Evolutionary conservation across 2,888 invertebrate species (phyloP), one percentile per base, ranked within the genome.

Genomic region (Nasonovia ribisnigri): DNA sequence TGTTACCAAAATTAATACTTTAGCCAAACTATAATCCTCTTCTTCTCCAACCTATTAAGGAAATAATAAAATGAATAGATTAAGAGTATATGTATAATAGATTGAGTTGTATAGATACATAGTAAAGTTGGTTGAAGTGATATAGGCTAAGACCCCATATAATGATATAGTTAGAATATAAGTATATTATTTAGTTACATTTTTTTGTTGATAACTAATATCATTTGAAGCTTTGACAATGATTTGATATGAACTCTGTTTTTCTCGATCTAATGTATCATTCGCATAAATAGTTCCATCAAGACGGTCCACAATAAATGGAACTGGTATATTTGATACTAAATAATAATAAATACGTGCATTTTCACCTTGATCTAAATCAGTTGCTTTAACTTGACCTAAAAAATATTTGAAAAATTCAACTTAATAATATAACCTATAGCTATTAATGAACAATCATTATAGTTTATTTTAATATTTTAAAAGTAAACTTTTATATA

Each of bases 311-410:
- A 99, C 96, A 91, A 97, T 97, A 95, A 99, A 99, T 0, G 97
- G 97, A 94, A 97, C 97, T 94, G 97, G 97, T 95, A 98, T 98
- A 5, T 98, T 98, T 94, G 96, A 96, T 92, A 98, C 95, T 93
- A 98, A 96, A 95, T 98, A 98, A 95, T 98, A 98, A 96, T 97
- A 98, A 8, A 98, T 97, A 95, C 97, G 97, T 0, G 98, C 98
- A 95, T 98, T 97, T 91, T 97, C 97, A 5, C 98, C 98, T 94
- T 97, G 97, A 95, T 98, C 98, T 94, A 97, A 97, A 95, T 98
- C 98, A 16, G 97, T 96, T 0, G 98, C 98, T 95, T 97, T 97
- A 0, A 98, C 97, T 95, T 97, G 97, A 20, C 98, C 98, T 96
- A 96, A 67, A 94, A 54, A 93, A 95, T 92, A 94, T 86, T 77